These are phyloP conservation scores for Acrocephalus kingi DNA, from an alignment of 2,113 vertebrate genomes.

Conservation along the genomic window DNA sequence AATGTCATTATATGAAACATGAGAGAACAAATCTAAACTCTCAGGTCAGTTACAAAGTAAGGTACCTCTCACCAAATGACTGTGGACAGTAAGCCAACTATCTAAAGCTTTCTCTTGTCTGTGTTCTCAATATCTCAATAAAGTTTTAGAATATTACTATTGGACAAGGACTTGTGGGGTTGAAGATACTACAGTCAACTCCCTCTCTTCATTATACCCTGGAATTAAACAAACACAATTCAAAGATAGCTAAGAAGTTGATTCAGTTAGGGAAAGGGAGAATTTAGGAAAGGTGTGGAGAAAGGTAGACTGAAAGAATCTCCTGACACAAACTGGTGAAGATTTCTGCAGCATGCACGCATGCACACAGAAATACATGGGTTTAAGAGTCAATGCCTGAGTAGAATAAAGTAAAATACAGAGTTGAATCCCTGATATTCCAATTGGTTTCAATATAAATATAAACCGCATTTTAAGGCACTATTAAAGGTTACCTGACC, in stretches of 20 bases:
- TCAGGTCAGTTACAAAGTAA: not conserved
- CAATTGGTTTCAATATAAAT: fast-evolving
- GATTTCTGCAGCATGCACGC: not conserved
- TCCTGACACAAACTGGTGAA: not conserved
- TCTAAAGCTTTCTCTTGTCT: not conserved
- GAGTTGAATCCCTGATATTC: not conserved
- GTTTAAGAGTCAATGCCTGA: not conserved
- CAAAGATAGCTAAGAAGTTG: not conserved
- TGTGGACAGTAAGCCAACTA: not conserved
- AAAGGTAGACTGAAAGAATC: not conserved
- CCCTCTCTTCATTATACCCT: not conserved
- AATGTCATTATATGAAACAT: not conserved
- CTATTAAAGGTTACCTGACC: not conserved
- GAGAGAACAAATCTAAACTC: not conserved
- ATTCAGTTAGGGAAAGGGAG: not conserved
- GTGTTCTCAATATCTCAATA: not conserved
- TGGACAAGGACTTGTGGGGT: not conserved
- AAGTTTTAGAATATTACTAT: not conserved
- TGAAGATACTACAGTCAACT: not conserved
- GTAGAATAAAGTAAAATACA: not conserved
- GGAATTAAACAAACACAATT: not conserved
- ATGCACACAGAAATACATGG: not conserved
- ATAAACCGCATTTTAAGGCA: not conserved
- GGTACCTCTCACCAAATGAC: not conserved
- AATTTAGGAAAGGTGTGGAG: not conserved